Conservation (phyloP, 2,113 vertebrate genomes). For the zebrafish (Danio rerio) region GRCz12tu NC_133181.1:29924001-29924500, state of each 20-base stretch:
- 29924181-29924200: conserved; percentile 72
- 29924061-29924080: too few species aligned
- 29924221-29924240: conserved; percentile 66
- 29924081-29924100: too few species aligned
- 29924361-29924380: conserved; percentile 71
- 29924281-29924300: conserved; percentile 70
- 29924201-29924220: conserved; percentile 61
- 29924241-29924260: conserved; percentile 73
- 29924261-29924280: conserved; percentile 71
- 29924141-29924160: background rate
- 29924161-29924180: background rate
- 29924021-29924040: too few species aligned
- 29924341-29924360: conserved; percentile 70
- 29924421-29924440: conserved; percentile 66
- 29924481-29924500: background rate
- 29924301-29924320: conserved; percentile 74
- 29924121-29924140: background rate
- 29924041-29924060: too few species aligned
- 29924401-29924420: conserved; percentile 76
- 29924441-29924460: conserved; percentile 47
- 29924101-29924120: too few species aligned
- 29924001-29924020: too few species aligned
- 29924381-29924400: conserved; percentile 67
- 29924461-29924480: too few species aligned
- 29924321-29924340: conserved; percentile 73